Evolutionary conservation across 2,113 vertebrate species (phyloP).

Genomic region (Microcebus lehilahytsara): DNA sequence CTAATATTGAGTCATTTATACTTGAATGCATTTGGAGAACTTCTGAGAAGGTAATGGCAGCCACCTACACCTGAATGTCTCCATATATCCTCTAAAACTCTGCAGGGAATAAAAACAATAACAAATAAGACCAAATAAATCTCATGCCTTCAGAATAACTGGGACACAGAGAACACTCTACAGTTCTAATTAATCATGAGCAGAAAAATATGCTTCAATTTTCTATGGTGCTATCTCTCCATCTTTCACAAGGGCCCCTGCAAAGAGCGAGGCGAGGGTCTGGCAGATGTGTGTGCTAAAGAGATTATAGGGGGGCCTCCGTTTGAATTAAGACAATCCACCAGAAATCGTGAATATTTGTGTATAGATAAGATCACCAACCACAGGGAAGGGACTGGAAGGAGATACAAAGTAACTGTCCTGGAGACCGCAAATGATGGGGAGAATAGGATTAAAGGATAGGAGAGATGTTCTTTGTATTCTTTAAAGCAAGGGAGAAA

Average conservation of each 20-base stretch:
- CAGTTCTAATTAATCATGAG: background rate
- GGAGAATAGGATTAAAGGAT: background rate
- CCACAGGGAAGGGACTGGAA: background rate
- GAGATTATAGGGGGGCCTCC: background rate
- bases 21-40: background rate
- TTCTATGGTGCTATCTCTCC: background rate
- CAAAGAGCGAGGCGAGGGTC: background rate
- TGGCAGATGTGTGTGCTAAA: background rate
- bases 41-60: background rate
- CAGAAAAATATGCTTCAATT: background rate
- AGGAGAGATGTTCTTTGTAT: background rate
- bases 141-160: background rate
- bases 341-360: background rate
- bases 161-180: background rate
- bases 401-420: background rate
- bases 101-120: background rate
- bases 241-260: background rate
- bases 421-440: background rate
- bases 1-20: background rate
- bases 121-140: background rate
- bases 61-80: background rate
- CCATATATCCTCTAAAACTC: background rate
- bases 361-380: background rate
- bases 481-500: accelerated
- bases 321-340: background rate